phyloP scores from a whole-genome alignment of 2,888 invertebrate species.

The Macrophya alboannulata region DNA sequence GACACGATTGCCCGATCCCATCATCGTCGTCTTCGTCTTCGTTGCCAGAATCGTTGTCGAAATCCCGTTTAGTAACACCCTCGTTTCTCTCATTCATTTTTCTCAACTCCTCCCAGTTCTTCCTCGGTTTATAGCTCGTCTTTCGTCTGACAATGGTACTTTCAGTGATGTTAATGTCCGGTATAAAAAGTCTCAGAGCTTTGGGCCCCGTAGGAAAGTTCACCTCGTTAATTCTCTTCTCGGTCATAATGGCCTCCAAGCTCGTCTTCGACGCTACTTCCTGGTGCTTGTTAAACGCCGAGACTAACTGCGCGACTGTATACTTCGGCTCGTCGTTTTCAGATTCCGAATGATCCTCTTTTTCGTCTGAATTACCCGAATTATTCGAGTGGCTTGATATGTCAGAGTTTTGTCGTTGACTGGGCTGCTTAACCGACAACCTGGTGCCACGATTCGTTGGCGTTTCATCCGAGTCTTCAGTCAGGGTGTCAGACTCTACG shows the following conservation, averaged over 20 bases:
- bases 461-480: conserved; percentile 77
- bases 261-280: conserved; percentile 80
- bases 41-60: conserved; percentile 75
- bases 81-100: conserved; percentile 77
- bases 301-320: conserved; percentile 80
- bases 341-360: conserved; percentile 76
- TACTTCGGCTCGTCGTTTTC: conserved; percentile 80
- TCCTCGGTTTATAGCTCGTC: conserved; percentile 78
- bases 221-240: conserved; percentile 74
- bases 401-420: conserved; percentile 74
- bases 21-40: conserved; percentile 73
- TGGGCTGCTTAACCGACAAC: conserved; percentile 67
- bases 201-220: conserved; percentile 80
- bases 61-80: conserved; percentile 70
- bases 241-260: conserved; percentile 79
- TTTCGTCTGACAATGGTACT: conserved; percentile 75
- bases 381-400: conserved; percentile 75
- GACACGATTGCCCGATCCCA: conserved; percentile 19
- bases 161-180: conserved; percentile 79
- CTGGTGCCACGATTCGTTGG: conserved; percentile 60
- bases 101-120: conserved; percentile 78
- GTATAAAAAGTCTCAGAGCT: conserved; percentile 80
- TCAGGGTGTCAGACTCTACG: conserved; percentile 77
- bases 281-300: conserved; percentile 81
- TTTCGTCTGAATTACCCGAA: conserved; percentile 75